phyloP scores from a whole-genome alignment of 2,113 vertebrate genomes.

The Symphodus melops region DNA sequence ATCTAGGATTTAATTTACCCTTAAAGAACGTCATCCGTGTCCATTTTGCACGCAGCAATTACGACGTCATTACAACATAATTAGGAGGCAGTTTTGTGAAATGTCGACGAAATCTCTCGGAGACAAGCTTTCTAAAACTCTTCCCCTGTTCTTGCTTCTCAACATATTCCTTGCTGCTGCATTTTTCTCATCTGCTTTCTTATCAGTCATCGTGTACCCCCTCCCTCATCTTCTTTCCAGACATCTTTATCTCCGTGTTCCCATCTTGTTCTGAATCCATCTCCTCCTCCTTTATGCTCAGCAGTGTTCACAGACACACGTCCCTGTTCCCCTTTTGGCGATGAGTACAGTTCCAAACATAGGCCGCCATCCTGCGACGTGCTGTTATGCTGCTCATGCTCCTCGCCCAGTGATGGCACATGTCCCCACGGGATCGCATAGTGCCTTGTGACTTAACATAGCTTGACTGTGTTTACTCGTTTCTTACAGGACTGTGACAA shows the following conservation, averaged over 20 bases:
- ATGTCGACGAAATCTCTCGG: not conserved
- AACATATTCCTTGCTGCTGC: conserved; percentile 37
- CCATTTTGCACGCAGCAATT: not conserved
- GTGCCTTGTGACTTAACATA: conserved; percentile 68
- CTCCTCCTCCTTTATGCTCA: conserved; percentile 64
- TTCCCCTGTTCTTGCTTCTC: conserved; percentile 14
- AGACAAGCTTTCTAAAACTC: not conserved
- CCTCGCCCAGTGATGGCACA: conserved; percentile 50
- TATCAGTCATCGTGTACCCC: conserved; percentile 62
- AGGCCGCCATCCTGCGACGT: conserved; percentile 24
- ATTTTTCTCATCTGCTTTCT: conserved; percentile 45
- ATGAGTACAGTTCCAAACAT: conserved; percentile 59
- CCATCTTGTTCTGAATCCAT: conserved; percentile 65
- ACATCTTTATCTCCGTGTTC: conserved; percentile 68
- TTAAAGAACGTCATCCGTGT: not conserved
- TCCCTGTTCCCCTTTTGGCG: conserved; percentile 36
- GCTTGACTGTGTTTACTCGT: conserved; percentile 68
- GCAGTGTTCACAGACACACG: conserved; percentile 32
- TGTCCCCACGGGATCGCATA: conserved; percentile 53
- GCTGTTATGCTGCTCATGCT: conserved; percentile 38
- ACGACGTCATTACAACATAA: not conserved
- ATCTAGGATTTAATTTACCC: not conserved
- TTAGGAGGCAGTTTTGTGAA: not conserved
- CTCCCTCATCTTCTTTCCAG: conserved; percentile 46
- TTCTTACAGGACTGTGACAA: conserved; percentile 65